Evolutionary conservation across 1,140 invertebrate species (phyloP).

Genomic region (Uloborus diversus): DNA sequence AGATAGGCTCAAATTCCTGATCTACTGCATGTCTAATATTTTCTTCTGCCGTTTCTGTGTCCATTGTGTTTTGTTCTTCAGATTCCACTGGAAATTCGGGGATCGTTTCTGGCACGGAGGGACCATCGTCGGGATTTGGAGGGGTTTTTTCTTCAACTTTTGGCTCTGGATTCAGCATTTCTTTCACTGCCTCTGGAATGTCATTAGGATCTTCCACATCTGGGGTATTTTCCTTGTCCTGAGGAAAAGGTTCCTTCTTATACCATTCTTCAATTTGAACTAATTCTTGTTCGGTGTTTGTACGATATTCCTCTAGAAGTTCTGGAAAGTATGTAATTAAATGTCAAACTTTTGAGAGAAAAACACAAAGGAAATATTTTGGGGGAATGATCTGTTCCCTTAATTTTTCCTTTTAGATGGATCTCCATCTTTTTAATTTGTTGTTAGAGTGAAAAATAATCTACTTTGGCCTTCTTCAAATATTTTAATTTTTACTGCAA

Average conservation of each 20-base stretch:
- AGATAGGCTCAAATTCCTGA: constrained; percentile 60
- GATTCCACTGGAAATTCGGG: constrained; percentile 9
- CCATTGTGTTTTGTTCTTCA: constrained; percentile 1
- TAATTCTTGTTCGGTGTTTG: constrained; percentile 67
- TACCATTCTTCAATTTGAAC: constrained; percentile 62
- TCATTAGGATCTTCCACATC: not conserved
- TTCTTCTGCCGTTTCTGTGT: constrained; percentile 14
- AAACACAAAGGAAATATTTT: constrained; percentile 8
- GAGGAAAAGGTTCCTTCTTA: constrained; percentile 59
- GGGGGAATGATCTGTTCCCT: too few relatives aligned
- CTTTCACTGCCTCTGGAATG: not conserved
- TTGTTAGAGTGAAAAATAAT: too few relatives aligned
- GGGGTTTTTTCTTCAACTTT: not conserved
- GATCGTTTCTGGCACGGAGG: not conserved
- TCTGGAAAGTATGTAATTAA: constrained; percentile 56
- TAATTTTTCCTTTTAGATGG: too few relatives aligned
- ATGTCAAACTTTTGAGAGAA: not conserved
- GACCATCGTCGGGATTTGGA: not conserved
- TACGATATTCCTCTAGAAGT: constrained; percentile 68
- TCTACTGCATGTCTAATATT: constrained; percentile 40
- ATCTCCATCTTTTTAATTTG: too few relatives aligned
- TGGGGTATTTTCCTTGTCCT: constrained; percentile 57
- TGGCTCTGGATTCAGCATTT: not conserved
- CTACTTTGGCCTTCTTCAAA: too few relatives aligned
- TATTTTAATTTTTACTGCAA: too few relatives aligned